Base-by-base conservation (phyloP, 2,113 vertebrate species). In the Clinocottus analis region DNA sequence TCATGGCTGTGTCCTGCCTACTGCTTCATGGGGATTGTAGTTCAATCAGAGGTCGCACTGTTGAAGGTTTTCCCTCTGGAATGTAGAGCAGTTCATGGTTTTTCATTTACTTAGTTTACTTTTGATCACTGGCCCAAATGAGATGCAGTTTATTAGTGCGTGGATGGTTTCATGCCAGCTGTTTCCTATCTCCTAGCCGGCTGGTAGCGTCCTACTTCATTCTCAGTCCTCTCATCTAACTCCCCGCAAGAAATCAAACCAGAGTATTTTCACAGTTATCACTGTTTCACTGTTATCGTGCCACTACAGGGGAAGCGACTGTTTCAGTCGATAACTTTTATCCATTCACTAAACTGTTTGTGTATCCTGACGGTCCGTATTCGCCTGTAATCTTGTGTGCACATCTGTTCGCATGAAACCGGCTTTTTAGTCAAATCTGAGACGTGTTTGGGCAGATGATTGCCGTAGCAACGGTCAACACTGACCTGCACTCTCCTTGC, bases 381-480 rank as follows among this genome's bases (percentile, higher is more conserved):
- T 65, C 6, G 14, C 39, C 55, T 25, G n/a, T 65, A 19, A 82
- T 76, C 56, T 47, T 31, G 23, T 41, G 39, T 73, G 14, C 58
- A 56, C 58, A 63, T 43, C 53, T 62, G 59, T 60, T 64, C 27
- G 29, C 7, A 31, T 31, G 19, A 53, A 66, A 66, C n/a, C 53
- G 1, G 53, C 35, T 82, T 77, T 70, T 31, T 25, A 8, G 3
- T 60, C n/a, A 55, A 74, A 74, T 60, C 68, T 25, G 43, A 37
- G 10, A 69, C 17, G 7, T 29, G 63, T 69, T 77, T 77, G 58
- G 35, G 23, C 56, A 73, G 62, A 39, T 60, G 62, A 37, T 68
- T 43, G 31, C 51, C 23, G 35, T 63, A 27, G 21, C 49, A 12
- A 69, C 2, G 0, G 11, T 4, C 17, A 47, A 23, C 53, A 58